phyloP scores from a whole-genome alignment of 92 coral and sea anemone species.

The Zoanthus sansibaricus region DNA sequence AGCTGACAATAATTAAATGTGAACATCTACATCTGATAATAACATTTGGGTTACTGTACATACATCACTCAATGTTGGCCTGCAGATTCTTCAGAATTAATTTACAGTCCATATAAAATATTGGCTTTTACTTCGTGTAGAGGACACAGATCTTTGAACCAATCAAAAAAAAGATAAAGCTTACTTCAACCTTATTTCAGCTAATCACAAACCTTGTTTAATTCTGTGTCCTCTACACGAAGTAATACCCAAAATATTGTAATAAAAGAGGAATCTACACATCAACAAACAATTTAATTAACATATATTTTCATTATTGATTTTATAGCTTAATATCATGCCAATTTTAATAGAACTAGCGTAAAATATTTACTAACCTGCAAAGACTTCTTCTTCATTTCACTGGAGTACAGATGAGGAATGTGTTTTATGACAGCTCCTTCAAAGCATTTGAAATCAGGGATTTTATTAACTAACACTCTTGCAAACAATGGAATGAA shows the following conservation, averaged over 20 bases:
- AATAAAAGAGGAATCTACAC: background rate
- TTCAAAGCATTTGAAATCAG: conserved; percentile 60
- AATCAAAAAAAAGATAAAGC: too few species aligned
- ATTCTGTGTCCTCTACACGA: too few species aligned
- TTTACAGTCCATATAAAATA: background rate
- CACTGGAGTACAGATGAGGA: conserved; percentile 67
- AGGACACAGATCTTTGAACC: too few species aligned
- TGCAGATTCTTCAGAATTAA: background rate
- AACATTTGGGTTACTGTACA: background rate
- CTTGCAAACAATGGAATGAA: conserved; percentile 68
- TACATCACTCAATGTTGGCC: background rate
- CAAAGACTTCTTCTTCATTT: conserved; percentile 59
- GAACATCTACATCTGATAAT: too few species aligned
- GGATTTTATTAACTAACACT: conserved; percentile 55
- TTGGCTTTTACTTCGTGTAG: background rate
- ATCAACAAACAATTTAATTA: background rate
- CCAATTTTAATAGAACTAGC: background rate
- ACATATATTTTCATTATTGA: background rate
- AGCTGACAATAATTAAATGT: background rate
- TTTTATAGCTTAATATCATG: background rate
- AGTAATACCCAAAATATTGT: too few species aligned
- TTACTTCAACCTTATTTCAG: too few species aligned
- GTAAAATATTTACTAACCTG: conserved; percentile 39
- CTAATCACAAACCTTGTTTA: too few species aligned
- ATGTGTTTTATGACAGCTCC: conserved; percentile 66